Percentiles rank a stretch among this genome's conserved stretches.
Conservation (phyloP, 37 sponge, comb jelly and placozoan species). For the Theonella swinhoei region DNA sequence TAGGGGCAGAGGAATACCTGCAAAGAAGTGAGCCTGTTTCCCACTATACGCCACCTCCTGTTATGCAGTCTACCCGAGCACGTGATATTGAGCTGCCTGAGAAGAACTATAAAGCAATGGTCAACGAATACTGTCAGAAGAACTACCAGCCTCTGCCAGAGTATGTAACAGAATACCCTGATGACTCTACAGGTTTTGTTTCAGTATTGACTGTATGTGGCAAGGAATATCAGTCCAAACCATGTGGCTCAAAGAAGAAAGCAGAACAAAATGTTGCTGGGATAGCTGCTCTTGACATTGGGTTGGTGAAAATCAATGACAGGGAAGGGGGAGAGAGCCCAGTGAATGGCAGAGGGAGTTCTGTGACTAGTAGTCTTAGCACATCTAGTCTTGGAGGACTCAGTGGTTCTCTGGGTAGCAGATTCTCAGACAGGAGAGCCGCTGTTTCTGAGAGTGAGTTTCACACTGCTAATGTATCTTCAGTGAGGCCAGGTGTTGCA, state of each 20-base stretch:
- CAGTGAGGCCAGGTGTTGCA: no score
- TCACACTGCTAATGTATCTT: no score
- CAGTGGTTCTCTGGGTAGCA: not conserved
- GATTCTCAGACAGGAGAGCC: not conserved
- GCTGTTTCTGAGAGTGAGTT: not conserved
- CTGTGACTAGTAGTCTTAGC: not conserved
- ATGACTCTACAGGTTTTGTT: constrained; percentile 35
- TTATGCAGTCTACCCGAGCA: not conserved
- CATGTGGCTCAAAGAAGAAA: constrained; percentile 23
- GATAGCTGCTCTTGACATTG: constrained; percentile 6
- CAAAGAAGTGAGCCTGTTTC: not conserved
- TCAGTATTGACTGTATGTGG: constrained; percentile 22
- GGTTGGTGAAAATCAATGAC: not conserved
- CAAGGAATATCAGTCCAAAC: constrained; percentile 7
- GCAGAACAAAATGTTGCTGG: constrained; percentile 45
- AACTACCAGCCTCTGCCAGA: constrained; percentile 5
- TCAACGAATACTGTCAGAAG: constrained; percentile 49
- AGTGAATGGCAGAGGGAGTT: not conserved
- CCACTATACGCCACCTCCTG: not conserved
- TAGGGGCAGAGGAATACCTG: not conserved
- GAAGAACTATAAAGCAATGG: constrained; percentile 13
- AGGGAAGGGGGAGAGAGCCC: not conserved
- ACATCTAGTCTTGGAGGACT: not conserved
- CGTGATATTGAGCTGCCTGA: not conserved
- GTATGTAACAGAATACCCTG: constrained; percentile 20